Evolutionary conservation across 2,113 vertebrate genomes (phyloP).

Genomic region (Baryphthengus martii): DNA sequence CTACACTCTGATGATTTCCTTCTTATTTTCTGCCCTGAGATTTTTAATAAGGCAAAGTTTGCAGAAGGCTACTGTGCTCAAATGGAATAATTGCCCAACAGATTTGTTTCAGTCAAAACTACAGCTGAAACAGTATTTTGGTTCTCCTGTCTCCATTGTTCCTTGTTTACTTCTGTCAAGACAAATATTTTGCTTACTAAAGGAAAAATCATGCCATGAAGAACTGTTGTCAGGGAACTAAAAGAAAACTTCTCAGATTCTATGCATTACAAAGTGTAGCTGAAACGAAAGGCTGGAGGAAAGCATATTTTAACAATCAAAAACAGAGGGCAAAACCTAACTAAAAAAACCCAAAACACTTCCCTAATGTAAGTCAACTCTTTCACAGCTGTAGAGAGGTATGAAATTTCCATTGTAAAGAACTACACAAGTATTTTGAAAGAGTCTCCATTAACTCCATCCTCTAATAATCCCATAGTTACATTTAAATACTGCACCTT

Average conservation of each 20-base stretch:
- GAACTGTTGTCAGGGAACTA: background rate
- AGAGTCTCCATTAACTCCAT: background rate
- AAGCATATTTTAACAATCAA: background rate
- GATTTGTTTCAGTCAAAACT: background rate
- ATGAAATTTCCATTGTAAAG: background rate
- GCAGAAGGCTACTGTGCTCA: background rate
- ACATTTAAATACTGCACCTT: background rate
- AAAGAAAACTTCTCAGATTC: background rate
- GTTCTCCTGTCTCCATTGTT: background rate
- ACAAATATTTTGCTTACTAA: conserved; percentile 37
- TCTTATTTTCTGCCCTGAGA: background rate
- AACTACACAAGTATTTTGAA: background rate
- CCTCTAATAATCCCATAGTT: background rate
- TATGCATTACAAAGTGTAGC: background rate
- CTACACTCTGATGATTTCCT: background rate
- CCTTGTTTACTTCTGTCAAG: conserved; percentile 25
- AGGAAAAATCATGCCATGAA: background rate
- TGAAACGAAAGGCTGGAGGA: background rate
- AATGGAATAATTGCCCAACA: background rate
- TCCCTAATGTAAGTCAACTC: background rate
- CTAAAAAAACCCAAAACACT: background rate
- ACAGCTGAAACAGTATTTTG: background rate
- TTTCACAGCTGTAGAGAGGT: background rate
- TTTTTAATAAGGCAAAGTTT: background rate
- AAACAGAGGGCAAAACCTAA: background rate